These are phyloP conservation scores for Carpatolechia fugitivella DNA, from an alignment of 2,888 invertebrate species.

Conservation along the genomic window DNA sequence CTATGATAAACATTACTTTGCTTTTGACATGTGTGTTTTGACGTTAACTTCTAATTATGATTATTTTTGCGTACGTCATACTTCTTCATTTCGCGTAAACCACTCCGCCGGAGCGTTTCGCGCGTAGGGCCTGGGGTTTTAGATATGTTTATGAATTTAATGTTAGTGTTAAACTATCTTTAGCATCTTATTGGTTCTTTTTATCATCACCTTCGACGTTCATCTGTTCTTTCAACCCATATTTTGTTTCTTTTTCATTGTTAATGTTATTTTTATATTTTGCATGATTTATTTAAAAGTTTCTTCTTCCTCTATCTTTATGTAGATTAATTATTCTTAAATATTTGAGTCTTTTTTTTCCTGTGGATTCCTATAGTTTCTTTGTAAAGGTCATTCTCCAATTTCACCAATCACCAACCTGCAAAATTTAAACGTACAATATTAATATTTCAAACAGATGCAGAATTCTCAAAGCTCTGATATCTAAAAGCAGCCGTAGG, in stretches of 20 bases:
- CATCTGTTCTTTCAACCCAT: neutral
- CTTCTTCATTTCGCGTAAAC: neutral
- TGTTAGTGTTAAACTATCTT: neutral
- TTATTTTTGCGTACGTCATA: slow-evolving; percentile 1
- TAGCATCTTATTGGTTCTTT: neutral
- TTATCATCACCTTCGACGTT: neutral
- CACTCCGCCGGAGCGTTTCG: neutral
- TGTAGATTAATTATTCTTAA: too few species aligned
- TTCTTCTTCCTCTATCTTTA: too few species aligned
- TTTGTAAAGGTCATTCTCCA: too few species aligned
- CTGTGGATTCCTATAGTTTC: too few species aligned
- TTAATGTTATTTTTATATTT: neutral
- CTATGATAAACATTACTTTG: slow-evolving; percentile 10
- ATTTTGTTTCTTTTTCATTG: neutral
- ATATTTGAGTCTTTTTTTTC: too few species aligned
- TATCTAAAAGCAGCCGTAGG: slow-evolving; percentile 28
- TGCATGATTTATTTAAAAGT: too few species aligned
- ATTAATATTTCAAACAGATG: slow-evolving; percentile 13
- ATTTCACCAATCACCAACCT: too few species aligned
- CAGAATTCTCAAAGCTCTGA: neutral
- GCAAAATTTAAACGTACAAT: neutral
- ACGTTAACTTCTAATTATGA: neutral
- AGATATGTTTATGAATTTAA: neutral
- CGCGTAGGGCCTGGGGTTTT: neutral
- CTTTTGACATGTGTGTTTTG: slow-evolving; percentile 6